These are phyloP conservation scores for Lagothrix lagotricha DNA, from an alignment of 2,797 vertebrate genomes.

Conservation along the genomic window DNA sequence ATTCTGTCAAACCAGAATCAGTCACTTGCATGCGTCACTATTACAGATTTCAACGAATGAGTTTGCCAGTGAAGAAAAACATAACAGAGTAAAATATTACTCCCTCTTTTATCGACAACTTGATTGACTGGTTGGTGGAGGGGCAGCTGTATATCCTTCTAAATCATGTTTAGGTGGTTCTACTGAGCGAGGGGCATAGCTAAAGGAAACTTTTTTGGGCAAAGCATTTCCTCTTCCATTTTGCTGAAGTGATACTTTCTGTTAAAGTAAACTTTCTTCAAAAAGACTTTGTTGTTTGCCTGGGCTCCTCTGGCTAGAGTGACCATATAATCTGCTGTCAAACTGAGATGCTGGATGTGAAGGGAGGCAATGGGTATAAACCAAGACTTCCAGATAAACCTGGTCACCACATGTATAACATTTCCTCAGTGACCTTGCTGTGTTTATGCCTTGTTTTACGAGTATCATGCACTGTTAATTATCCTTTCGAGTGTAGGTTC, in stretches of 20 bases:
- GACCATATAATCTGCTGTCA: not conserved
- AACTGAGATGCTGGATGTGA: not conserved
- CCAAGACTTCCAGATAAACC: not conserved
- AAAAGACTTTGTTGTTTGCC: not conserved
- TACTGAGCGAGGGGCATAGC: not conserved
- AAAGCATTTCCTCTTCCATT: not conserved
- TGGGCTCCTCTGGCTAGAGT: not conserved
- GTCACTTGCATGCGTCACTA: not conserved
- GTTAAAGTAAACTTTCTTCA: not conserved
- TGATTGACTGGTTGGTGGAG: not conserved
- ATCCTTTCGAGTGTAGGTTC: not conserved
- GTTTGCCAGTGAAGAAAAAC: conserved; percentile 1
- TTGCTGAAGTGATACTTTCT: not conserved
- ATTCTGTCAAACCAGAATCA: not conserved
- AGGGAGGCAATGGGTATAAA: not conserved
- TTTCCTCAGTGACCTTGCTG: not conserved
- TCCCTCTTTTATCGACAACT: not conserved
- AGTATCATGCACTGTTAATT: not conserved
- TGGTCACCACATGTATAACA: not conserved
- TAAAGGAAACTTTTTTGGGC: not conserved
- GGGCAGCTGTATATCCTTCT: not conserved
- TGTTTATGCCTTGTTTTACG: not conserved
- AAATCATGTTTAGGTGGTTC: not conserved
- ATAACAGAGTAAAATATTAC: not conserved
- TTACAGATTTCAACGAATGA: not conserved